Evolutionary conservation across 2,888 invertebrate genomes (phyloP).

Genomic region (Euplagia quadripunctaria): DNA sequence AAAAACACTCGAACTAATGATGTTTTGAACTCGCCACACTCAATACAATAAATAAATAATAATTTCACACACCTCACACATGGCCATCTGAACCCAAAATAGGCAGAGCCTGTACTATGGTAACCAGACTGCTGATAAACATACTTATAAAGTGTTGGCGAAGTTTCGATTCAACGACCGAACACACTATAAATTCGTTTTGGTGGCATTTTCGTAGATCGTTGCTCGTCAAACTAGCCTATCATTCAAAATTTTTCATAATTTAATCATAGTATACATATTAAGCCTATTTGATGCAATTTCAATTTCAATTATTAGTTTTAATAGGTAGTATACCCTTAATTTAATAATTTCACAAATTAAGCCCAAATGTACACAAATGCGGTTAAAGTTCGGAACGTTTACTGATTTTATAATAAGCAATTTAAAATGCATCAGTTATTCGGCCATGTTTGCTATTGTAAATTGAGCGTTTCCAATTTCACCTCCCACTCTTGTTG

Average conservation of each 20-base stretch:
- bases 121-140: too few relatives aligned
- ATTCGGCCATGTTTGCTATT: conserved; percentile 23
- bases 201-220: too few relatives aligned
- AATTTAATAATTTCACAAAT: not conserved
- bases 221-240: not conserved
- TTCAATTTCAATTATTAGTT: not conserved
- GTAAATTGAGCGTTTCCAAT: conserved; percentile 32
- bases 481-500: conserved; percentile 19
- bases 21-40: too few relatives aligned
- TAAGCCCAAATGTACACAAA: conserved; percentile 1
- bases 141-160: too few relatives aligned
- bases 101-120: too few relatives aligned
- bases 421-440: conserved; percentile 12
- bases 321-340: not conserved
- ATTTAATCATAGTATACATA: too few relatives aligned
- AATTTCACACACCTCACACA: too few relatives aligned
- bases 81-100: too few relatives aligned
- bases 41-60: too few relatives aligned
- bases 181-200: too few relatives aligned
- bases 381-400: not conserved
- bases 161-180: too few relatives aligned
- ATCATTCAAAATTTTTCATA: not conserved
- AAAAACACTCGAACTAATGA: too few relatives aligned
- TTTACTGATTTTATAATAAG: conserved; percentile 12
- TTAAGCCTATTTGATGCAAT: not conserved